Evolutionary conservation across 1,140 invertebrate genomes (phyloP).

Genomic region (Drosophila sp.): DNA sequence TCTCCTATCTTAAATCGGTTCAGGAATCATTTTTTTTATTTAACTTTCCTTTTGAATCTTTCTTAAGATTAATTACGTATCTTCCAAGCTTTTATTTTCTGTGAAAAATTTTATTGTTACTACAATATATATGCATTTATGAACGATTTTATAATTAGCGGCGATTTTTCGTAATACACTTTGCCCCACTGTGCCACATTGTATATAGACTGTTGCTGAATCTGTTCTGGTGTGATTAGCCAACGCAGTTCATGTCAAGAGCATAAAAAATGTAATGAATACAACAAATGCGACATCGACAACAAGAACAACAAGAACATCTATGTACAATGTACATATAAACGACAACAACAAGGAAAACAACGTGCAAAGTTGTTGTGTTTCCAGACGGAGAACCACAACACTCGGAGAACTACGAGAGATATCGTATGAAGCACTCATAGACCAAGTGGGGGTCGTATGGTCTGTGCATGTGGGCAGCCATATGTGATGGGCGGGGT

Average conservation of each 20-base stretch:
- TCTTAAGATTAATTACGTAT: too few relatives aligned
- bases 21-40: too few relatives aligned
- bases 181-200: slow-evolving; percentile 35
- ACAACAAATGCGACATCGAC: slow-evolving; percentile 23
- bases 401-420: background rate
- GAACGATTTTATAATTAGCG: background rate
- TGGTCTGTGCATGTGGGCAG: background rate
- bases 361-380: slow-evolving; percentile 21
- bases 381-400: slow-evolving; percentile 2
- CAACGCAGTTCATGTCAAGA: slow-evolving; percentile 47
- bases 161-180: background rate
- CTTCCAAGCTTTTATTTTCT: too few relatives aligned
- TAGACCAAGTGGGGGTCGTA: background rate
- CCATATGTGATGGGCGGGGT: background rate
- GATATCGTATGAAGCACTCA: background rate
- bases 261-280: slow-evolving; percentile 47
- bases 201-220: background rate
- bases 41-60: too few relatives aligned
- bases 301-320: slow-evolving; percentile 5
- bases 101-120: too few relatives aligned
- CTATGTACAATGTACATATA: too few relatives aligned
- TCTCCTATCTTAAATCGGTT: too few relatives aligned
- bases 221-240: slow-evolving; percentile 55
- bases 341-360: background rate
- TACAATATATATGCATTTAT: too few relatives aligned